Evolutionary conservation across 35 echinoderm and acorn worm genomes (phyloP).

Genomic region (Diadema setosum): DNA sequence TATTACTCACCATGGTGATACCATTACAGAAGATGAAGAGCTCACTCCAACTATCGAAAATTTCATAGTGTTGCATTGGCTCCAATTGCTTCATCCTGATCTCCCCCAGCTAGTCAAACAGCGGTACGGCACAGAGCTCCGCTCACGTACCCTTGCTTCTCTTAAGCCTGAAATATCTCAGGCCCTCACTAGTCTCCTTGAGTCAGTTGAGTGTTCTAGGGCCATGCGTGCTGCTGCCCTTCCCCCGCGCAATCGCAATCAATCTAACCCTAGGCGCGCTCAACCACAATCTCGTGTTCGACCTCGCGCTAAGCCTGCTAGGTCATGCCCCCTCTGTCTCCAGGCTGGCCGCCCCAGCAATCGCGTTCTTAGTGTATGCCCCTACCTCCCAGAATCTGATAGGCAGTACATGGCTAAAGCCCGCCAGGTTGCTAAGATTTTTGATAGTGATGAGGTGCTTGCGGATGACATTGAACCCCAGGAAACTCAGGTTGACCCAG

Average conservation of each 20-base stretch:
- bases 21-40: constrained; percentile 45
- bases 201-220: background rate
- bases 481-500: background rate
- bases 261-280: background rate
- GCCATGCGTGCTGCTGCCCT: background rate
- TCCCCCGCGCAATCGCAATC: background rate
- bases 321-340: constrained; percentile 6
- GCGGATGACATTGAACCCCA: background rate
- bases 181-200: background rate
- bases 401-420: background rate
- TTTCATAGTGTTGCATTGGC: constrained; percentile 2
- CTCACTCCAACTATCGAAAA: constrained; percentile 2
- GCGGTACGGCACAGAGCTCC: constrained; percentile 23
- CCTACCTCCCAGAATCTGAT: constrained; percentile 48
- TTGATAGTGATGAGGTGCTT: constrained; percentile 2
- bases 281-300: background rate
- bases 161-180: constrained; percentile 59
- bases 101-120: constrained; percentile 22
- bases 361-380: constrained; percentile 55
- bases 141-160: constrained; percentile 32
- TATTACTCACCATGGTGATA: constrained; percentile 53
- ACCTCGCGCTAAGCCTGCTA: background rate
- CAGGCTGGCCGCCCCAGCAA: background rate
- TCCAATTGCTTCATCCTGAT: background rate
- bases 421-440: constrained; percentile 28